Base-by-base conservation (phyloP, 2,888 invertebrate species). In the Pomacea canaliculata region DNA sequence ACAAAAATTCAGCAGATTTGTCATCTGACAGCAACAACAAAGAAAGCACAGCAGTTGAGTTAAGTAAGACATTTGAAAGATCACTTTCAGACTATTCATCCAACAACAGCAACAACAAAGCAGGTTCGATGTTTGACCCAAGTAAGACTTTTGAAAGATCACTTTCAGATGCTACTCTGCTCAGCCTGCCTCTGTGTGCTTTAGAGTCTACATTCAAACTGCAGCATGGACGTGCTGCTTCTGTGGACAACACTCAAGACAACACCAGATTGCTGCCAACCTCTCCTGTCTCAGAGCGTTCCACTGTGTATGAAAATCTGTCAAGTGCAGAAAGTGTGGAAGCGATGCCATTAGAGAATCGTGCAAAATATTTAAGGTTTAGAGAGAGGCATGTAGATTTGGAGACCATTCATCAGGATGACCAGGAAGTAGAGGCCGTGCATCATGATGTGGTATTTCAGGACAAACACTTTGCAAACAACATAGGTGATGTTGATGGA, bases 261-360 rank as follows among this genome's bases (percentile, higher is more conserved):
- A 63, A 19, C 1, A 19, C 62, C 62, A 23, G 49, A 9, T 37
- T 49, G 56, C 60, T n/a, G 27, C 12, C 60, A 59, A 62, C 68
- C 46, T 49, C 73, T 71, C 23, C 65, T 63, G 85, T 90, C 13
- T 90, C 90, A 0, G 89, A 90, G 78, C 87, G 88, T 76, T 84
- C 90, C 1, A 87, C 85, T 67, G 89, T 90, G 13, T 91, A 90
- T 80, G 88, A 88, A 81, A 90, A 91, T 79, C 81, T 90, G n/a
- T 89, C 90, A 0, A 87, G 86, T 70, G 85, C 86, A 13, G 84
- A 83, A 51, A 80, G 78, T 27, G 80, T 79, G 66, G 80, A 81
- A 69, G 81, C 80, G 46, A 81, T 82, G 18, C 73, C 78, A 23
- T 81, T 75, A 68, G 67, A 80, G 70, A 73, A 82, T 82, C 69